These are phyloP conservation scores for Adelges cooleyi DNA, from an alignment of 1,140 invertebrate species.

Conservation along the genomic window DNA sequence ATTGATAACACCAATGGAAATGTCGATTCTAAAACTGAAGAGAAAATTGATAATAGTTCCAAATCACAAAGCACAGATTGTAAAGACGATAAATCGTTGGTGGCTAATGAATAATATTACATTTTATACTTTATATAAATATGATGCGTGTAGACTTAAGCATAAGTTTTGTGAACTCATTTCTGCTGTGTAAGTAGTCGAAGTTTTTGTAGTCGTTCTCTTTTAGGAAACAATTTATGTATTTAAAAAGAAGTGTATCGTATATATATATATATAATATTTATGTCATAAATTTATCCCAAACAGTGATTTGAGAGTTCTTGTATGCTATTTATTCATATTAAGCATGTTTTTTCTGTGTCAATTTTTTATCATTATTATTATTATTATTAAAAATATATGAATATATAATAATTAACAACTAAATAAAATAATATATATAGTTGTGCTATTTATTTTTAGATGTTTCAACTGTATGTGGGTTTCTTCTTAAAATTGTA, in stretches of 20 bases:
- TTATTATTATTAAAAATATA: constrained; percentile 20
- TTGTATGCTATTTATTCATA: constrained; percentile 25
- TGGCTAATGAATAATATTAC: constrained; percentile 19
- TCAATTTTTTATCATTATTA: constrained; percentile 27
- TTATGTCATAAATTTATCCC: constrained; percentile 21
- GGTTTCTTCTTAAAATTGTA: constrained; percentile 13
- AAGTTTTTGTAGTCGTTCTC: constrained; percentile 17
- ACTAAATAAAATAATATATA: constrained; percentile 12
- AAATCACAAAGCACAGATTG: constrained; percentile 10
- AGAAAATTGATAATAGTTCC: constrained; percentile 14
- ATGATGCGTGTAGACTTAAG: not conserved
- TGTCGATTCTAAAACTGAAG: constrained; percentile 23
- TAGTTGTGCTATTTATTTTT: constrained; percentile 12
- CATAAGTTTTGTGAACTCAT: constrained; percentile 9
- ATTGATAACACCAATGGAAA: constrained; percentile 18
- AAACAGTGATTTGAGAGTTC: constrained; percentile 10
- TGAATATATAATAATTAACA: constrained; percentile 23
- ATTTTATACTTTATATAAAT: constrained; percentile 7
- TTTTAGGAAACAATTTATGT: constrained; percentile 20
- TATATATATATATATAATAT: not conserved
- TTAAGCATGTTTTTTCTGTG: constrained; percentile 28
- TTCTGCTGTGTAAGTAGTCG: not conserved
- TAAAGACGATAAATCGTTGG: constrained; percentile 24
- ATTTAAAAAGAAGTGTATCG: not conserved
- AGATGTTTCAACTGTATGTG: constrained; percentile 14